Percentiles rank a stretch among this genome's conserved stretches.
Conservation (phyloP, 2,797 vertebrate genomes). For the Lateolabrax maculatus region DNA sequence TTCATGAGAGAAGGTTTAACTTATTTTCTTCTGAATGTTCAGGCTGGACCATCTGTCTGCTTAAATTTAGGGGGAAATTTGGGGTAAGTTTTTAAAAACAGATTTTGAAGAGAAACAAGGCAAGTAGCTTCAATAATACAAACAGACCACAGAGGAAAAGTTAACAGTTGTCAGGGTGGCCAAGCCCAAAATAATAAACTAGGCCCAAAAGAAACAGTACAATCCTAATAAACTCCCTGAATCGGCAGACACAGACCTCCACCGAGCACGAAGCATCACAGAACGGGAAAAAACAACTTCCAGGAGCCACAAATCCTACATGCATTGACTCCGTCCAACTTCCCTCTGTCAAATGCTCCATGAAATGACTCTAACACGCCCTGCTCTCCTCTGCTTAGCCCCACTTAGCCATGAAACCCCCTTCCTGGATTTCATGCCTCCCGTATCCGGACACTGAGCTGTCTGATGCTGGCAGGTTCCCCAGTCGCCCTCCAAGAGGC, state of each 20-base stretch:
- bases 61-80: background rate
- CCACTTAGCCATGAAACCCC: conserved; percentile 68
- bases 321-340: conserved; percentile 52
- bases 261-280: background rate
- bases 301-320: conserved; percentile 27
- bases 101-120: background rate
- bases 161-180: background rate
- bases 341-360: conserved; percentile 65
- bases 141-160: background rate
- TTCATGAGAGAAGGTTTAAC: background rate
- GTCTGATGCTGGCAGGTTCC: conserved; percentile 49
- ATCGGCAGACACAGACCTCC: conserved; percentile 2
- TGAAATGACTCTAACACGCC: conserved; percentile 72
- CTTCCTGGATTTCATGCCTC: conserved; percentile 65
- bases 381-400: conserved; percentile 66
- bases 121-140: background rate
- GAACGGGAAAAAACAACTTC: conserved; percentile 35
- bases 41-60: background rate
- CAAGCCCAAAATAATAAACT: background rate
- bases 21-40: background rate
- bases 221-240: conserved; percentile 10
- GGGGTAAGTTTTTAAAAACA: background rate
- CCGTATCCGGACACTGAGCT: conserved; percentile 59
- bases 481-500: conserved; percentile 39
- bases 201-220: conserved; percentile 10